Percentiles rank a stretch among this genome's conserved stretches.
These are phyloP conservation scores for Cerceris rybyensis DNA, from an alignment of 2,888 invertebrate genomes.

Conservation along the genomic window DNA sequence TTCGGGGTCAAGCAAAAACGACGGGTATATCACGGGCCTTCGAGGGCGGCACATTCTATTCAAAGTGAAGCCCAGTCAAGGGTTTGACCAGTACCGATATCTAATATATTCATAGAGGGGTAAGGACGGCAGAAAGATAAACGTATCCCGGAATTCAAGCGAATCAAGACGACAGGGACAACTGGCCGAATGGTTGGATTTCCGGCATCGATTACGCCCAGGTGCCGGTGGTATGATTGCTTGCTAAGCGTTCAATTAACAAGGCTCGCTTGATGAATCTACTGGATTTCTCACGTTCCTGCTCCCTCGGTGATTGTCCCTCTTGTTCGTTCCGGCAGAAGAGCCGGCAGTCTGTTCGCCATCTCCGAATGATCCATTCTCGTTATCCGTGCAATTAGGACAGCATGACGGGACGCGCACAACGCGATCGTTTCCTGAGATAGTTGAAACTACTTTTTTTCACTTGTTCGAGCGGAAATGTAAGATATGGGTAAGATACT, in stretches of 20 bases:
- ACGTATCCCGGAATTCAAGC: conserved; percentile 5
- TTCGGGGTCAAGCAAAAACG: conserved; percentile 28
- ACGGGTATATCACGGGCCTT: conserved; percentile 23
- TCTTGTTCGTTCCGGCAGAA: conserved; percentile 19
- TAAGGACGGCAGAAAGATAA: conserved; percentile 11
- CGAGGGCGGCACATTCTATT: conserved; percentile 21
- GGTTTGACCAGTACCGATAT: background rate
- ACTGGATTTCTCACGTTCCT: conserved; percentile 48
- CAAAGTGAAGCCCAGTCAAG: background rate
- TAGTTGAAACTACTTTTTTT: background rate
- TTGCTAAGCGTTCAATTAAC: conserved; percentile 63
- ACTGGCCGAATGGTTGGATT: conserved; percentile 39
- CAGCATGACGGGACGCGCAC: conserved; percentile 1
- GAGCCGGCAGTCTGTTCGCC: conserved; percentile 9
- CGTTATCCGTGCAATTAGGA: conserved; percentile 37
- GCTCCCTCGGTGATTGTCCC: conserved; percentile 35
- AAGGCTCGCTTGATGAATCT: conserved; percentile 47
- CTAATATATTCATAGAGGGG: background rate
- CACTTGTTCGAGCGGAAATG: background rate
- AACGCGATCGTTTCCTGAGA: conserved; percentile 3
- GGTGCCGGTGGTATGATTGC: conserved; percentile 40
- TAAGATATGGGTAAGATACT: background rate
- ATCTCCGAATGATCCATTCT: conserved; percentile 32
- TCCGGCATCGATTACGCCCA: conserved; percentile 37
- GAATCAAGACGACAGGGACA: conserved; percentile 29